Evolutionary conservation across 1,140 invertebrate genomes (phyloP).

Genomic region (Rhyacophila brunnea): DNA sequence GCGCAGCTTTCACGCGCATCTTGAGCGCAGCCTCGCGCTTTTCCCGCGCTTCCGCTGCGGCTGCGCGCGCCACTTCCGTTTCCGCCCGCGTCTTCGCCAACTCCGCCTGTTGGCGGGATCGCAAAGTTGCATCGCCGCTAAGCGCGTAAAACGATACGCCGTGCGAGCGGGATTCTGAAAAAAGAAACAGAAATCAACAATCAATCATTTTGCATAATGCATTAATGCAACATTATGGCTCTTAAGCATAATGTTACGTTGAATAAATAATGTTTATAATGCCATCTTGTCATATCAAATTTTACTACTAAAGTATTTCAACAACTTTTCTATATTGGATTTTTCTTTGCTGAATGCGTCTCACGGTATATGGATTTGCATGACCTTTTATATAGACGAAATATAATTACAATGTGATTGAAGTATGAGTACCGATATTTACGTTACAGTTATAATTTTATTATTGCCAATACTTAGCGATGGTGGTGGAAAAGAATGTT

Average conservation of each 20-base stretch:
- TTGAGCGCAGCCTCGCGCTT: slow-evolving; percentile 70
- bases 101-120: slow-evolving; percentile 73
- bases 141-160: slow-evolving; percentile 89
- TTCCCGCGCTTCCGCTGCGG: slow-evolving; percentile 61
- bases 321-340: too few relatives aligned
- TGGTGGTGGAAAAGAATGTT: too few relatives aligned
- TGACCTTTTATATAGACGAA: too few relatives aligned
- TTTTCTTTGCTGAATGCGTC: too few relatives aligned
- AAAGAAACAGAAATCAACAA: slow-evolving; percentile 18
- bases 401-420: too few relatives aligned
- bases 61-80: slow-evolving; percentile 66
- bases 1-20: slow-evolving; percentile 74
- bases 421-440: too few relatives aligned
- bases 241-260: not conserved
- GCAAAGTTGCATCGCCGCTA: slow-evolving; percentile 76
- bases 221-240: not conserved
- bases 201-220: not conserved
- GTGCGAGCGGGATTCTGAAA: slow-evolving; percentile 79
- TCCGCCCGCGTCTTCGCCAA: slow-evolving; percentile 69
- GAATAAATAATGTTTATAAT: too few relatives aligned
- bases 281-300: too few relatives aligned
- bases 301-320: too few relatives aligned
- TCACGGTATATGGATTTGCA: too few relatives aligned
- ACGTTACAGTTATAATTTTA: too few relatives aligned
- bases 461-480: too few relatives aligned